phyloP scores from a whole-genome alignment of 30 jellyfish, hydroid and myxozoan species.

The Phacellophora camtschatica region DNA sequence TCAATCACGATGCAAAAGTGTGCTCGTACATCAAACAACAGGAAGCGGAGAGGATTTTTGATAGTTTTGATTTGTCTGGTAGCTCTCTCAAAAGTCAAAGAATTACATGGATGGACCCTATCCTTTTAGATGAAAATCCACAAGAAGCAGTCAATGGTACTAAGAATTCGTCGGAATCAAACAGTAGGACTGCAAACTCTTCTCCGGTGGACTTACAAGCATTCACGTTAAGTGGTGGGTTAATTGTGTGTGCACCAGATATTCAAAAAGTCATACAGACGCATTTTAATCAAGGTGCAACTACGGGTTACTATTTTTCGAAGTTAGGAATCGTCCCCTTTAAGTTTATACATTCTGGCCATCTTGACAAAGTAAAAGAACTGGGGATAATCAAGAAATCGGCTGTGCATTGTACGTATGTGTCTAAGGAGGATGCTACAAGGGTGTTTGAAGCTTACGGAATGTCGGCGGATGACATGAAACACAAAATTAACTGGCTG shows the following conservation, averaged over 20 bases:
- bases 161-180: slow-evolving; percentile 35
- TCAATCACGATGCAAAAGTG: slow-evolving; percentile 96
- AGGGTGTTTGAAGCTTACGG: slow-evolving; percentile 98
- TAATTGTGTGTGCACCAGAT: slow-evolving; percentile 97
- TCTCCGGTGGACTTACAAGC: slow-evolving; percentile 75
- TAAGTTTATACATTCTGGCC: slow-evolving; percentile 90
- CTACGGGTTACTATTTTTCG: slow-evolving; percentile 93
- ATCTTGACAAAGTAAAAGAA: slow-evolving; percentile 87
- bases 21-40: slow-evolving; percentile 91
- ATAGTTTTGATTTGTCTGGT: slow-evolving; percentile 92
- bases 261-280: slow-evolving; percentile 93
- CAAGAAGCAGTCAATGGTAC: slow-evolving; percentile 41
- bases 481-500: slow-evolving; percentile 75
- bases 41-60: slow-evolving; percentile 97
- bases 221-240: slow-evolving; percentile 55
- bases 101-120: slow-evolving; percentile 95
- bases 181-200: background rate
- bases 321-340: slow-evolving; percentile 97
- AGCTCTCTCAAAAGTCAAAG: slow-evolving; percentile 81
- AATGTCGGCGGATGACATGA: slow-evolving; percentile 78
- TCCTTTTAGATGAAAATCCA: slow-evolving; percentile 90
- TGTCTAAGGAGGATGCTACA: slow-evolving; percentile 71
- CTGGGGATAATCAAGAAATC: slow-evolving; percentile 87
- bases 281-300: slow-evolving; percentile 96
- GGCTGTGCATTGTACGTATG: slow-evolving; percentile 98